Percentiles rank a stretch among this genome's conserved stretches.
These are phyloP conservation scores for Limenitis camilla DNA, from an alignment of 2,888 invertebrate species.

Conservation along the genomic window DNA sequence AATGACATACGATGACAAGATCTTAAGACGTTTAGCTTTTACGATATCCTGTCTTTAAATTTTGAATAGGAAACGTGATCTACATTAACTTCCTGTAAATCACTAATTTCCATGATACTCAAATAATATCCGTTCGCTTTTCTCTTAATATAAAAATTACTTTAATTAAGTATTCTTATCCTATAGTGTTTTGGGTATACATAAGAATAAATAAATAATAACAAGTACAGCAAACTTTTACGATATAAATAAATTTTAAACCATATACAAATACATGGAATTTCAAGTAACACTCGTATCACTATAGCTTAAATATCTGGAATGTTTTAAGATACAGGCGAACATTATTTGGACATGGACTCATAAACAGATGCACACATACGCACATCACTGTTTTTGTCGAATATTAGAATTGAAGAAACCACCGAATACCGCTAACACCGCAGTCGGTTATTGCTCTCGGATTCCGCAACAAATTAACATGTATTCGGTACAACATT, in stretches of 20 bases:
- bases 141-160: constrained; percentile 13
- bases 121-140: constrained; percentile 20
- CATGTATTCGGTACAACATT: constrained; percentile 72
- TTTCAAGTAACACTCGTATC: no score
- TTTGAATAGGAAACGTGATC: constrained; percentile 24
- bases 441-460: constrained; percentile 70
- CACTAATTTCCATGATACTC: constrained; percentile 19
- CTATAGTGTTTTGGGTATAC: no score
- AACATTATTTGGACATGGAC: constrained; percentile 39
- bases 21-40: constrained; percentile 11
- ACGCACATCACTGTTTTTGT: constrained; percentile 61
- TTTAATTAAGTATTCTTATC: constrained; percentile 12
- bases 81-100: constrained; percentile 26
- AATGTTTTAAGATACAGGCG: constrained; percentile 47
- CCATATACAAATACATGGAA: no score
- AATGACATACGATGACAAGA: constrained; percentile 12
- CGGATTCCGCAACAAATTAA: constrained; percentile 74
- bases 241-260: no score
- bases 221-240: no score
- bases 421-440: constrained; percentile 71
- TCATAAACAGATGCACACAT: constrained; percentile 24
- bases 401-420: constrained; percentile 66
- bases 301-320: no score
- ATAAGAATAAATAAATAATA: background rate
- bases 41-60: constrained; percentile 21